These are phyloP conservation scores for Junonia oenone DNA, from an alignment of 2,888 invertebrate species.

Conservation along the genomic window DNA sequence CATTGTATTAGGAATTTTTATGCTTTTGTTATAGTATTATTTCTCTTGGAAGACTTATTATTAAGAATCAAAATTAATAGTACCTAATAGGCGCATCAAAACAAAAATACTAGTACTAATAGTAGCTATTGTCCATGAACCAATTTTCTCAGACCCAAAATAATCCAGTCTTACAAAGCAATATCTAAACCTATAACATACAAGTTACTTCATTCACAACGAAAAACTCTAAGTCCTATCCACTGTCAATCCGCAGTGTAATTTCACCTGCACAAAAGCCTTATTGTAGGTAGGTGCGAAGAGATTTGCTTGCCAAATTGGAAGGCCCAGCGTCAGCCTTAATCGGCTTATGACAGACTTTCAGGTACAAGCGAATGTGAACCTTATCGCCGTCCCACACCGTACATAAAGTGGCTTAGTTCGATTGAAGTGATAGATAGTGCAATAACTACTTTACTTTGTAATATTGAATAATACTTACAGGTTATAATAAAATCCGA, in stretches of 20 bases:
- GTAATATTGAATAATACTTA: neutral
- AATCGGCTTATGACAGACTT: slow-evolving; percentile 55
- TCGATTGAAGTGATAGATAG: neutral
- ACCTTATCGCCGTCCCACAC: slow-evolving; percentile 29
- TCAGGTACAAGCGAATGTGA: slow-evolving; percentile 20
- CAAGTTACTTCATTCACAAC: slow-evolving; percentile 15
- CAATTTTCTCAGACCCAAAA: neutral
- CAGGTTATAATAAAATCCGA: neutral
- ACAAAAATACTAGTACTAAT: no score
- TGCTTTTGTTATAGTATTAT: no score
- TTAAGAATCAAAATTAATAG: no score
- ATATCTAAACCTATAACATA: slow-evolving; percentile 1
- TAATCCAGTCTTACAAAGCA: neutral
- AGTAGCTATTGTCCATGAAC: no score
- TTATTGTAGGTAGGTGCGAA: slow-evolving; percentile 45
- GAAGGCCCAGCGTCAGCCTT: slow-evolving; percentile 41
- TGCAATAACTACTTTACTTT: neutral
- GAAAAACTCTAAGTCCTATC: slow-evolving; percentile 18
- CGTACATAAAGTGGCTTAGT: slow-evolving; percentile 1
- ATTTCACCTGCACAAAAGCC: slow-evolving; percentile 48
- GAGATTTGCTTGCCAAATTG: slow-evolving; percentile 63
- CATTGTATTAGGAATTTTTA: no score
- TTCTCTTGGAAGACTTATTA: no score
- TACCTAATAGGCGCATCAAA: no score
- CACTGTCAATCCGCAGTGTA: slow-evolving; percentile 41